phyloP scores from a whole-genome alignment of 1,140 invertebrate genomes.

The Tribolium castaneum region DNA sequence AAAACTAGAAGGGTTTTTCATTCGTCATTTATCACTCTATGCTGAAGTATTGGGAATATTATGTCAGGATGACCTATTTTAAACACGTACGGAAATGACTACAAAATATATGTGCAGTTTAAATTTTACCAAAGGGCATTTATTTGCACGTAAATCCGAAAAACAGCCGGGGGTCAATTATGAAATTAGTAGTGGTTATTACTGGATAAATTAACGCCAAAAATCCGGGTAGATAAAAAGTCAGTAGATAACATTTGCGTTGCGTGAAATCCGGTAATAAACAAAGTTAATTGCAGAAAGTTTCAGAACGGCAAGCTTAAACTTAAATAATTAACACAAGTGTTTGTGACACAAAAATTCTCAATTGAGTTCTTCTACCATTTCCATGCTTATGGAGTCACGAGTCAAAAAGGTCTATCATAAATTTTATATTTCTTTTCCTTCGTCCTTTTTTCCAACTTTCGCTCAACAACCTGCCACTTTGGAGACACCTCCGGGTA shows the following conservation, averaged over 20 bases:
- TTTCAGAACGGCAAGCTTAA: not conserved
- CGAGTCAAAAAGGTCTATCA: not conserved
- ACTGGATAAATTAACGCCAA: no score
- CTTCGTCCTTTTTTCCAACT: not conserved
- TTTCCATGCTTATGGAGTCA: not conserved
- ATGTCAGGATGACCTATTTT: constrained; percentile 5
- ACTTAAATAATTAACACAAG: constrained; percentile 21
- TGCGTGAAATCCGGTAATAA: not conserved
- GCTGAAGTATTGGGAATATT: constrained; percentile 11
- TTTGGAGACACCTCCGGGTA: not conserved
- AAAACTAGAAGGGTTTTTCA: not conserved
- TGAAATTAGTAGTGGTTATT: no score
- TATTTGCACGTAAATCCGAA: not conserved
- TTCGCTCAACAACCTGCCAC: constrained; percentile 5
- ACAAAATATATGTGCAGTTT: not conserved
- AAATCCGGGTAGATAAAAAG: not conserved
- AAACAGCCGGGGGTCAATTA: not conserved
- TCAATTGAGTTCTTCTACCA: not conserved
- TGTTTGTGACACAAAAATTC: constrained; percentile 12
- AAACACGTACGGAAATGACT: constrained; percentile 15
- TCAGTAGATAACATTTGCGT: not conserved
- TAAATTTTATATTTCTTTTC: constrained; percentile 18
- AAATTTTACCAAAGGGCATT: not conserved
- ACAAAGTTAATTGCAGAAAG: not conserved
- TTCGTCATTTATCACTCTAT: constrained; percentile 1